Evolutionary conservation across 2,888 invertebrate species (phyloP).

Genomic region (Athrips mouffetella): DNA sequence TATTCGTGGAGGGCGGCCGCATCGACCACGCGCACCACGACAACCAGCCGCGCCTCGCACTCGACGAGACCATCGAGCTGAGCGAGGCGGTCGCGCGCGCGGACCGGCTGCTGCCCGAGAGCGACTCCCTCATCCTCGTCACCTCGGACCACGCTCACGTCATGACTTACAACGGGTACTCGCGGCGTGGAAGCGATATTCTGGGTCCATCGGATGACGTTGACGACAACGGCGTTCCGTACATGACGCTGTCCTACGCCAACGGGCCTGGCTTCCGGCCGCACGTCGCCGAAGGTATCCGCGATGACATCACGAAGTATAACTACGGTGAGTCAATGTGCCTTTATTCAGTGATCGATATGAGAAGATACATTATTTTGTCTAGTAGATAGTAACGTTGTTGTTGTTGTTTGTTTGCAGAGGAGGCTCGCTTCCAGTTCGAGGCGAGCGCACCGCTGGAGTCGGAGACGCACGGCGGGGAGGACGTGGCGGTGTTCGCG

Average conservation of each 20-base stretch:
- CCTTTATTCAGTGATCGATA: too few relatives aligned
- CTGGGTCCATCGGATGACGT: conserved; percentile 45
- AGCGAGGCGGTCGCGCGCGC: conserved; percentile 75
- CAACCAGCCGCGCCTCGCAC: conserved; percentile 72
- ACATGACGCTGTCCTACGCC: conserved; percentile 78
- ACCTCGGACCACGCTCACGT: conserved; percentile 87
- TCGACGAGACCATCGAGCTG: conserved; percentile 83
- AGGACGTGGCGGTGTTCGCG: conserved; percentile 87
- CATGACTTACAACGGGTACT: conserved; percentile 83
- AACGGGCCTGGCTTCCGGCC: conserved; percentile 71
- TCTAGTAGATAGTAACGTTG: neutral
- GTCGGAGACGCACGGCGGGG: conserved; percentile 85
- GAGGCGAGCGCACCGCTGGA: conserved; percentile 57
- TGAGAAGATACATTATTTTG: neutral
- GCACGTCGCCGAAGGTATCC: neutral
- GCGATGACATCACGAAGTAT: neutral
- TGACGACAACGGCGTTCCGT: conserved; percentile 59
- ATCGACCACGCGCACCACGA: conserved; percentile 83
- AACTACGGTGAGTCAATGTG: neutral
- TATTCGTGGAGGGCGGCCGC: conserved; percentile 83
- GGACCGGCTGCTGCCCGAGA: conserved; percentile 50
- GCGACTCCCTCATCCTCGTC: conserved; percentile 85
- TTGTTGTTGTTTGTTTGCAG: neutral
- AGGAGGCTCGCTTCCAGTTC: neutral
- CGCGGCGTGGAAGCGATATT: conserved; percentile 63